phyloP scores from a whole-genome alignment of 1,140 invertebrate species.

The Oedothorax gibbosus region DNA sequence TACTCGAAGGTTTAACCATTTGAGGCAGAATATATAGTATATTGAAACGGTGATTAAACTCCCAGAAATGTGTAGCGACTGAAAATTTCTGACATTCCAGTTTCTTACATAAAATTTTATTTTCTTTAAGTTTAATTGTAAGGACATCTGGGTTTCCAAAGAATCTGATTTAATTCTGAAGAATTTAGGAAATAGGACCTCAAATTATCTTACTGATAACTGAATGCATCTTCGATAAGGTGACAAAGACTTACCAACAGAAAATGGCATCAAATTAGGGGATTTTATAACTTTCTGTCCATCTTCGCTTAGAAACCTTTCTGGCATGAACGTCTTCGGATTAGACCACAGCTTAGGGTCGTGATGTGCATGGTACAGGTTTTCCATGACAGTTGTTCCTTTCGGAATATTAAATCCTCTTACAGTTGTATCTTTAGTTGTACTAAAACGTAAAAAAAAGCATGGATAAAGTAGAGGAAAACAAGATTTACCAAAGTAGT shows the following conservation, averaged over 20 bases:
- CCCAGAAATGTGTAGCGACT: too few relatives aligned
- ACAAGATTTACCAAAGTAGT: too few relatives aligned
- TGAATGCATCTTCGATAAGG: neutral
- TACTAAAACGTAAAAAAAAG: slow-evolving; percentile 3
- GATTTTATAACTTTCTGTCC: slow-evolving; percentile 61
- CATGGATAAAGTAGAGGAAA: too few relatives aligned
- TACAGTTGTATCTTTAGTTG: slow-evolving; percentile 1
- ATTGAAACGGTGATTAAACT: too few relatives aligned
- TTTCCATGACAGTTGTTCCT: slow-evolving; percentile 74
- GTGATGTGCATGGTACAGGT: slow-evolving; percentile 77
- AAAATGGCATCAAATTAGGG: slow-evolving; percentile 65
- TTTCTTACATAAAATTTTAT: too few relatives aligned
- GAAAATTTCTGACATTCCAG: too few relatives aligned
- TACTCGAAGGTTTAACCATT: too few relatives aligned
- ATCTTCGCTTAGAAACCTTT: slow-evolving; percentile 72
- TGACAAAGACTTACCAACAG: slow-evolving; percentile 58
- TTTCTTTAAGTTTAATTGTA: too few relatives aligned
- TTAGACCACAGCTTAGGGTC: slow-evolving; percentile 77
- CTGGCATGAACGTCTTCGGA: slow-evolving; percentile 78
- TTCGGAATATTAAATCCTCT: slow-evolving; percentile 58
- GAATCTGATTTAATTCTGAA: too few relatives aligned
- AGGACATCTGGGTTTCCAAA: too few relatives aligned
- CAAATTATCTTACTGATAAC: neutral
- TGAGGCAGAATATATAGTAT: too few relatives aligned
- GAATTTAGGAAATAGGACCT: too few relatives aligned